Evolutionary conservation across 2,797 vertebrate genomes (phyloP), one percentile per base, ranked within the genome.

Genomic region (Brotula barbata): DNA sequence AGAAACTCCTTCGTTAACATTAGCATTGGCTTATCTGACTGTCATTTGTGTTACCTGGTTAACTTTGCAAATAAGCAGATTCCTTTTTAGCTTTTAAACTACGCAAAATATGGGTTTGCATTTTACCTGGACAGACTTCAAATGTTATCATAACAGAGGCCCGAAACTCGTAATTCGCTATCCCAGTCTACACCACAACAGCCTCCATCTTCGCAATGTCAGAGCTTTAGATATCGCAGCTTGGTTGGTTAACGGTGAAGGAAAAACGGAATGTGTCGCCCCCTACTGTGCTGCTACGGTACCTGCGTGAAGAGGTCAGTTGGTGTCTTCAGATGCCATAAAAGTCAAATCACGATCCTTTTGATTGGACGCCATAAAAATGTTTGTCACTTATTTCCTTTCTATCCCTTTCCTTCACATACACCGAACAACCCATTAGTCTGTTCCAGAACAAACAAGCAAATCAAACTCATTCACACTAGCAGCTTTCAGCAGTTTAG

Each of bases 201-300:
- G 85, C 80, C 80, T 84, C 84, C 88, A 89, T 90, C 83, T 84
- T 87, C 72, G 78, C 85, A 89, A 86, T 84, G 78, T 88, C 88
- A 85, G 75, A 41, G 58, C 37, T 86, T n/a, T 58, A 73, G 67
- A 44, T 71, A 42, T 52, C 73, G 75, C 69, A 77, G 83, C 72
- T 73, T 67, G 72, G 67, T 19, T 64, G 58, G 75, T 81, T 79
- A 84, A 85, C 68, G 76, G 73, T 15, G 73, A 78, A 78, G 49
- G 64, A 31, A 58, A 17, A 47, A 23, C 19, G 48, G 55, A 2
- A 37, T 51, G 33, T 23, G 14, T 58, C 80, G 77, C 81, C 86
- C 61, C 71, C 87, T 56, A 45, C 15, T 17, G 87, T 9, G 0
- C 17, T 22, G 52, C 1, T 39, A 47, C 17, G 1, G 50, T 1